Base-by-base conservation (phyloP, 2,888 invertebrate species). In the Catocala sponsa region DNA sequence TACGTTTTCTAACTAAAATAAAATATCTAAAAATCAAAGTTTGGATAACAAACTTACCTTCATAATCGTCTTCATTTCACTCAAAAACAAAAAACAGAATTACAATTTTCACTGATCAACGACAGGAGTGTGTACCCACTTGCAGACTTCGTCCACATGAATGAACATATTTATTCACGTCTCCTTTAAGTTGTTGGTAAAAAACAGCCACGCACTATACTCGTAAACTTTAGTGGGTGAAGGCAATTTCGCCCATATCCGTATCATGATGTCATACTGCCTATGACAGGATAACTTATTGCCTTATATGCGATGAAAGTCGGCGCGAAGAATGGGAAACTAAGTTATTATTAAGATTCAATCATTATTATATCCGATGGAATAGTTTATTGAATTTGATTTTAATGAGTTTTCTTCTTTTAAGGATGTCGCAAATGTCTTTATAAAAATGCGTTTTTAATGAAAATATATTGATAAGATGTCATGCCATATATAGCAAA, bases 231-330 rank as follows among this genome's bases (percentile, higher is more conserved):
- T 80, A 13, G 92, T 92, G 92, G 91, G 92, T 91, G 91, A 92
- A 89, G 90, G 88, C 85, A 89, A 92, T 91, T 92, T 91, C 89
- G 85, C 85, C 91, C 90, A 87, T 90, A 91, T 91, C 86, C 80
- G 86, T 68, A 76, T 55, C 75, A 76, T 94, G 94, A 94, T 87
- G 92, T 94, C 94, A 94, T 88, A 55, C 79, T 84, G 84, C 83
- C 70, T 68, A 80, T 59, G 78, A 72, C 83, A 84, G 86, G 89
- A 89, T 88, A 88, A 87, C 84, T 80, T 82, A 81, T 81, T 61
- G 63, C 86, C 86, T 82, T 86, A 83, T 83, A 66, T 5, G 83
- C 65, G 80, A 82, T 76, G 80, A 79, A 81, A 84, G 78, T 80
- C 74, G 76, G 44, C 38, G 42, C 41, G 44, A 49, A 35, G 38